Evolutionary conservation across 37 sponge, comb jelly and placozoan species (phyloP), one percentile per base, ranked within the genome.

Genomic region (Aplysina aerophoba): DNA sequence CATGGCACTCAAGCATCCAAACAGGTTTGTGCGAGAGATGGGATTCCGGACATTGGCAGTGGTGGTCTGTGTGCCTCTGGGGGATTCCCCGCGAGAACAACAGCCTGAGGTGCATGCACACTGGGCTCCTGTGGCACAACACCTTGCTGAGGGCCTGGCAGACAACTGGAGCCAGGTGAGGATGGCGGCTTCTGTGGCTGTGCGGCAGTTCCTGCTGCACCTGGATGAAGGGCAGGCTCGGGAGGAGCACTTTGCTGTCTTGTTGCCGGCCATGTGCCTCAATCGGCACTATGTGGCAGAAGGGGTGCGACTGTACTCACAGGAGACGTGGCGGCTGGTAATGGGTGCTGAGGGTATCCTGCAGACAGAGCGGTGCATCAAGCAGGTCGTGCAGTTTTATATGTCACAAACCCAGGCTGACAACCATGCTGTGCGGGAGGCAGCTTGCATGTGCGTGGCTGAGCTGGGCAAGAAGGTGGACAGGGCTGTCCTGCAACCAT

Each of bases 81-180:
- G 53, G 16, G 3, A 20, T 20, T 31, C 35, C 36, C 22, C 44
- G 84, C 80, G 27, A 35, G 34, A 74, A 31, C 60, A 79, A 36
- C 40, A 54, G 5, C 30, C 59, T 35, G 82, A 36, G 22, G 24
- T 72, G 24, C n/a, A 68, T 0, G 22, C 85, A 21, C 64, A 81
- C 72, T 93, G 87, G 87, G 79, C 86, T 1, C 53, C 63, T 31
- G 73, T 91, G 15, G 87, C 91, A 15, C 28, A 73, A 0, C 74
- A 88, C 78, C 75, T 90, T 31, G 87, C 88, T 72, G 21, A 60
- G 16, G 99, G 99, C 2, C 87, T 98, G 41, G 87, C 96, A 16
- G 99, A 98, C 61, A 94, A 98, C 69, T 98, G 99, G 99, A 96
- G 96, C 41, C 97, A 96, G 85, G 98, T 97, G 17, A 80, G 99